These are phyloP conservation scores for Gobiocypris rarus DNA, from an alignment of 2,113 vertebrate genomes.

Conservation along the genomic window DNA sequence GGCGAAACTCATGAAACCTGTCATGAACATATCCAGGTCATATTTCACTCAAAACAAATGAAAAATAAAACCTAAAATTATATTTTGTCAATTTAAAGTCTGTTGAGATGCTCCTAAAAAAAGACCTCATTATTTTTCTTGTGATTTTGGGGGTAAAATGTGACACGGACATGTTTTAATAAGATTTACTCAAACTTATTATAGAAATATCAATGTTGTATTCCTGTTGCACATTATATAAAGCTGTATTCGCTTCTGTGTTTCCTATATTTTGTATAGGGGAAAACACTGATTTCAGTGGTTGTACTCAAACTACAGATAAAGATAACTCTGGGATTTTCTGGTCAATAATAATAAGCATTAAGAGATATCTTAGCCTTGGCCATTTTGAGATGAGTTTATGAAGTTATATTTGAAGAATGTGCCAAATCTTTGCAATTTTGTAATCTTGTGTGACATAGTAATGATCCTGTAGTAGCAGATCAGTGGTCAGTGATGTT, in stretches of 20 bases:
- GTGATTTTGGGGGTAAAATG: background rate
- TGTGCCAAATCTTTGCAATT: constrained; percentile 6
- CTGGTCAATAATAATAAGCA: background rate
- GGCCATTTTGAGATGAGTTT: background rate
- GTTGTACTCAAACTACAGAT: background rate
- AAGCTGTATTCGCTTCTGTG: background rate
- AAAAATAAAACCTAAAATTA: background rate
- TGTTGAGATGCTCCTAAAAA: background rate
- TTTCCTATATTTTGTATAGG: constrained; percentile 4
- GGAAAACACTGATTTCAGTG: background rate
- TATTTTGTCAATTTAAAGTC: background rate
- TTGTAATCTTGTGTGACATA: background rate
- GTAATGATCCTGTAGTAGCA: background rate
- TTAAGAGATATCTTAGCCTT: background rate
- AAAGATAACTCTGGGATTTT: constrained; percentile 3
- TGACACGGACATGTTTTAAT: background rate
- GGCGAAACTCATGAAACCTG: background rate
- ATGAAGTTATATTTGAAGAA: background rate
- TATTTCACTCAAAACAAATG: background rate
- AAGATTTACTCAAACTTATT: background rate
- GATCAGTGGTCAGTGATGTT: background rate
- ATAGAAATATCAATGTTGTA: background rate
- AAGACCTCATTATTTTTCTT: background rate
- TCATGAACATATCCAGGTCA: background rate
- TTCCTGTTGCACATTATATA: background rate